phyloP scores from a whole-genome alignment of 2,888 invertebrate species.

The Chirona hameri region DNA sequence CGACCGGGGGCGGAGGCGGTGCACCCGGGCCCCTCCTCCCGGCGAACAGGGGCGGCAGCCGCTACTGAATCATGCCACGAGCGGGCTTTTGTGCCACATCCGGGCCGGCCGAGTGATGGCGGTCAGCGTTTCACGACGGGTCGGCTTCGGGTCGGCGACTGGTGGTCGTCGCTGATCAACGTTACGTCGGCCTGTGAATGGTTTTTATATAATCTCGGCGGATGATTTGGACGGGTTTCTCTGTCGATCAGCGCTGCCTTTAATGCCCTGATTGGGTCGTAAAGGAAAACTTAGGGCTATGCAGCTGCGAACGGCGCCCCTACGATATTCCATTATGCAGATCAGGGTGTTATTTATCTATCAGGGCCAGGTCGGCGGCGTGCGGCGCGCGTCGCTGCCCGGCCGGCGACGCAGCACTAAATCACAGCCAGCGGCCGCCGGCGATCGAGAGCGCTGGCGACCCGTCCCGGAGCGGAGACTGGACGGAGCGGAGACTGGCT shows the following conservation, averaged over 20 bases:
- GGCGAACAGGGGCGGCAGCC: neutral
- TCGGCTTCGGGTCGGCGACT: no score
- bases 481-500: no score
- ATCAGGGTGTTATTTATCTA: conserved; percentile 24
- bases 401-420: neutral
- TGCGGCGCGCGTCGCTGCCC: neutral
- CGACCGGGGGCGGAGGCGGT: neutral
- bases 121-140: no score
- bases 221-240: neutral
- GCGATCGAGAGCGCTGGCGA: no score
- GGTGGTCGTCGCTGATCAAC: neutral
- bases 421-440: neutral
- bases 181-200: neutral
- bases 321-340: conserved; percentile 1
- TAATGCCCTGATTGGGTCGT: conserved; percentile 25
- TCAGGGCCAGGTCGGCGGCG: neutral
- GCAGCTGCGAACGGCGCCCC: conserved; percentile 22
- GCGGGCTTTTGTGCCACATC: neutral
- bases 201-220: neutral
- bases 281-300: conserved; percentile 22
- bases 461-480: no score
- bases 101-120: neutral
- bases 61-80: neutral
- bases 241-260: neutral
- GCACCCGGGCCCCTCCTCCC: neutral